Percentiles rank a stretch among this genome's conserved stretches.
These are phyloP conservation scores for Drosophila ochracea DNA, from an alignment of 2,888 invertebrate genomes.

Conservation along the genomic window DNA sequence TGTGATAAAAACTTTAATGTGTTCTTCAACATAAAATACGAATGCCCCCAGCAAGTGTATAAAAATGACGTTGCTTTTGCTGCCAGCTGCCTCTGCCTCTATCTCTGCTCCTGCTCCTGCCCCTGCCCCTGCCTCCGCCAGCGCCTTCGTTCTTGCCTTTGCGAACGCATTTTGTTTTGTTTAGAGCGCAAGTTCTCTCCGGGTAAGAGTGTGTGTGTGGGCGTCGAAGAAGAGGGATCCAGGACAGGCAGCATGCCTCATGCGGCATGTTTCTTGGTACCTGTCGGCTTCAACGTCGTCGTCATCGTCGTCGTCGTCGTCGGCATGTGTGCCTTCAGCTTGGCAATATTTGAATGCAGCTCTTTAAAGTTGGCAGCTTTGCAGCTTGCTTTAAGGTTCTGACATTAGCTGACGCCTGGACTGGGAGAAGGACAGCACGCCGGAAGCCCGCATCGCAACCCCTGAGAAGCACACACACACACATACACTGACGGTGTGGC, in stretches of 20 bases:
- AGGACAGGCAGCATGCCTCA: slow-evolving; percentile 49
- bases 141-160: slow-evolving; percentile 22
- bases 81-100: slow-evolving; percentile 61
- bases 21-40: background rate
- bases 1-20: background rate
- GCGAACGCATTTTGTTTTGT: slow-evolving; percentile 79
- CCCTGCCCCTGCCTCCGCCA: background rate
- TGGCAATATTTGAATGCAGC: slow-evolving; percentile 30
- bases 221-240: slow-evolving; percentile 11
- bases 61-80: slow-evolving; percentile 76
- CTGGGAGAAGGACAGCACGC: slow-evolving; percentile 72
- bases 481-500: slow-evolving; percentile 25
- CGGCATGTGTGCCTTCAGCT: slow-evolving; percentile 14
- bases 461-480: slow-evolving; percentile 25
- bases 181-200: slow-evolving; percentile 66
- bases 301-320: slow-evolving; percentile 2
- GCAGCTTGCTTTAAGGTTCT: slow-evolving; percentile 47
- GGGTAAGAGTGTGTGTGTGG: slow-evolving; percentile 28
- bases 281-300: slow-evolving; percentile 38
- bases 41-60: background rate
- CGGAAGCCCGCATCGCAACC: slow-evolving; percentile 60
- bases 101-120: slow-evolving; percentile 11
- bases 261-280: slow-evolving; percentile 66
- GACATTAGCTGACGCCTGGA: slow-evolving; percentile 54
- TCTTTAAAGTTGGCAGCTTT: slow-evolving; percentile 51